phyloP scores from a whole-genome alignment of 2,797 vertebrate species.

The Rhynchotus rufescens region DNA sequence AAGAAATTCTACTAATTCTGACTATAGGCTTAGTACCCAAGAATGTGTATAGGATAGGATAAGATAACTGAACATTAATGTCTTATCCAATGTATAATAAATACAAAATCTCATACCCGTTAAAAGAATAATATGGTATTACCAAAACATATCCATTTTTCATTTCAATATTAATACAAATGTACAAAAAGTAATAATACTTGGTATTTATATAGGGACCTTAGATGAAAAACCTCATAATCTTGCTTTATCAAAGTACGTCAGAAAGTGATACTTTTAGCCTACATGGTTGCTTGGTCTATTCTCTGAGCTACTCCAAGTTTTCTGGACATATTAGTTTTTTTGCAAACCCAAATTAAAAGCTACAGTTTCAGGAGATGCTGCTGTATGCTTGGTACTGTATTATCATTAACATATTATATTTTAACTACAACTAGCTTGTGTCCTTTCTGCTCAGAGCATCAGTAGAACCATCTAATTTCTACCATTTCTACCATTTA shows the following conservation, averaged over 20 bases:
- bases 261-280: background rate
- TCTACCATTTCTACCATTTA: background rate
- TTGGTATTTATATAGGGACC: background rate
- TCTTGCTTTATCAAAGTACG: background rate
- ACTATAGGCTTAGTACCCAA: background rate
- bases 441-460: background rate
- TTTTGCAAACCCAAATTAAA: background rate
- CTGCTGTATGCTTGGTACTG: background rate
- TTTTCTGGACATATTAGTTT: background rate
- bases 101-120: background rate
- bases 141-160: background rate
- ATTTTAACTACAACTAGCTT: background rate
- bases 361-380: background rate
- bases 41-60: background rate
- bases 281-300: background rate
- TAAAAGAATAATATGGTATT: background rate
- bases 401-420: background rate
- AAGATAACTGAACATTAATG: background rate
- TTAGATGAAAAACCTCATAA: background rate
- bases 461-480: background rate
- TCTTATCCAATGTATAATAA: background rate
- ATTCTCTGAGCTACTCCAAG: background rate
- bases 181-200: background rate
- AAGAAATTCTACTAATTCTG: conserved; percentile 3
- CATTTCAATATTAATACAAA: background rate